phyloP scores from a whole-genome alignment of 2,888 invertebrate genomes.

The Sylvicola fuscatus region DNA sequence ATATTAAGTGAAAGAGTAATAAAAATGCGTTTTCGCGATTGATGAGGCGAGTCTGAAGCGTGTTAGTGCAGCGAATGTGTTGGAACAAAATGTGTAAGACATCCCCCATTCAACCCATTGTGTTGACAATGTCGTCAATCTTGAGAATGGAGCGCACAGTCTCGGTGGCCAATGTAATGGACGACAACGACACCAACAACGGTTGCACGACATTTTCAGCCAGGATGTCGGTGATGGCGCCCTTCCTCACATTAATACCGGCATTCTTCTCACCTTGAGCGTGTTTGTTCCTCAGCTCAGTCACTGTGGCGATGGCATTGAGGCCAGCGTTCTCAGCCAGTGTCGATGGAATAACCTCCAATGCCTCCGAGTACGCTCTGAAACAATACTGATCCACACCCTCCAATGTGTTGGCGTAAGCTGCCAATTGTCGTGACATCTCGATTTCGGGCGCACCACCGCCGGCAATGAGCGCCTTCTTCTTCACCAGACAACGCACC shows the following conservation, averaged over 20 bases:
- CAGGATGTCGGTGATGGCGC: slow-evolving; percentile 88
- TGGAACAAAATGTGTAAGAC: too few species aligned
- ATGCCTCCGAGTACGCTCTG: slow-evolving; percentile 84
- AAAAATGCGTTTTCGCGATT: too few species aligned
- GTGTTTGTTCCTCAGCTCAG: slow-evolving; percentile 86
- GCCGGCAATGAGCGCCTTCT: slow-evolving; percentile 79
- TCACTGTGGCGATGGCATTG: slow-evolving; percentile 88
- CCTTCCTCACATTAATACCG: slow-evolving; percentile 93
- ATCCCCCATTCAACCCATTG: background rate
- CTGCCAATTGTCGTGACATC: slow-evolving; percentile 63
- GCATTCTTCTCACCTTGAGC: slow-evolving; percentile 67
- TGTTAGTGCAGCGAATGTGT: too few species aligned
- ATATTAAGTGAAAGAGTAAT: too few species aligned
- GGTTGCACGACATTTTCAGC: slow-evolving; percentile 97
- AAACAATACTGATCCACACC: slow-evolving; percentile 93
- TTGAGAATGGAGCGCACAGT: slow-evolving; percentile 95
- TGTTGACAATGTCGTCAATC: slow-evolving; percentile 90
- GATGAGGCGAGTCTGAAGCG: too few species aligned
- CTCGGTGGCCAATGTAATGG: slow-evolving; percentile 86
- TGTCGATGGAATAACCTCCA: slow-evolving; percentile 85
- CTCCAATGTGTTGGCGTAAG: slow-evolving; percentile 59
- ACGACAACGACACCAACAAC: slow-evolving; percentile 81
- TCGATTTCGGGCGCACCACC: slow-evolving; percentile 98
- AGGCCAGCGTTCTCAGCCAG: slow-evolving; percentile 75
- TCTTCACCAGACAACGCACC: slow-evolving; percentile 89